These are phyloP conservation scores for Oceanites oceanicus DNA, from an alignment of 2,113 vertebrate species.

Conservation along the genomic window DNA sequence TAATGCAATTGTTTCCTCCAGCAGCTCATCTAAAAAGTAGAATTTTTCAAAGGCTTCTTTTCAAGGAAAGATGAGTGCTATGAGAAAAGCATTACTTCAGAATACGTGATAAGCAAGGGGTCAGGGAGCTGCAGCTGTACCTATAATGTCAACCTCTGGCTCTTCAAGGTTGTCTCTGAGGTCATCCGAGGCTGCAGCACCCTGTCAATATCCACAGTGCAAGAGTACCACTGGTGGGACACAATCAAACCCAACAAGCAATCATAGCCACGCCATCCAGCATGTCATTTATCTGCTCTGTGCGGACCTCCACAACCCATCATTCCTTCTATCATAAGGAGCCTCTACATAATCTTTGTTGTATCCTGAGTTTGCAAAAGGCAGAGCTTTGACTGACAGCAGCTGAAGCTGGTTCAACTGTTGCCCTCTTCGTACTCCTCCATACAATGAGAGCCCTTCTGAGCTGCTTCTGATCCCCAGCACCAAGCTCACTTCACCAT, in stretches of 20 bases:
- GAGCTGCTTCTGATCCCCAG: background rate
- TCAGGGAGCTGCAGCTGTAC: background rate
- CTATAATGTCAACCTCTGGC: background rate
- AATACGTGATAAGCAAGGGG: background rate
- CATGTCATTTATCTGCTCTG: background rate
- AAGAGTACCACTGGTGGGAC: background rate
- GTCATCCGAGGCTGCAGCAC: background rate
- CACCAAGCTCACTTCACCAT: background rate
- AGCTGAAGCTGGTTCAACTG: background rate
- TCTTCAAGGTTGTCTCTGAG: background rate
- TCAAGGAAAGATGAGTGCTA: background rate
- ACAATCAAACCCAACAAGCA: background rate
- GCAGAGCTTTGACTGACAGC: background rate
- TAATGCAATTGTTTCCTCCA: background rate
- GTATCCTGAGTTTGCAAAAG: background rate
- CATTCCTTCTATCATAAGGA: background rate
- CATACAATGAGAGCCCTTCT: fast-evolving
- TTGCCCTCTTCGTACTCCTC: background rate
- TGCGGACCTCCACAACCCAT: background rate
- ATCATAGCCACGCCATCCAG: background rate
- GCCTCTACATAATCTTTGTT: background rate
- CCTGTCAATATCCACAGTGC: background rate
- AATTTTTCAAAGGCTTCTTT: background rate
- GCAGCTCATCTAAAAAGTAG: background rate
- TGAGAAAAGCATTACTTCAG: background rate